These are phyloP conservation scores for Chionomys nivalis DNA, from an alignment of 2,113 vertebrate genomes.

Conservation along the genomic window DNA sequence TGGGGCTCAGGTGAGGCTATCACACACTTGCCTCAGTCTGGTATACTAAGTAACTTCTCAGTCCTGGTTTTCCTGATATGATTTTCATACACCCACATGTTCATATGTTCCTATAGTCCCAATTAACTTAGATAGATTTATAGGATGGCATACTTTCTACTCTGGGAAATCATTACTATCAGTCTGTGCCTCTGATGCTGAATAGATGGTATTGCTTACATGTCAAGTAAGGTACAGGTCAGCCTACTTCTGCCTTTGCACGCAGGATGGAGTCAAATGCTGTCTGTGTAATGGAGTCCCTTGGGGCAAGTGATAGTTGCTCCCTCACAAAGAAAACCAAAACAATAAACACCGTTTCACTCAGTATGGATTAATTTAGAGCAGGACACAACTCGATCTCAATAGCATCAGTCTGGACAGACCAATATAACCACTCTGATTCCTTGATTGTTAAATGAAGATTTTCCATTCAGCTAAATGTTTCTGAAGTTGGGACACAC, in stretches of 20 bases:
- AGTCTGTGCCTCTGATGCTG: background rate
- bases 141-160: background rate
- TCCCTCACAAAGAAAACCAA: background rate
- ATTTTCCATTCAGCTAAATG: background rate
- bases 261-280: background rate
- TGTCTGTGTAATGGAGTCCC: background rate
- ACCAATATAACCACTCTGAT: background rate
- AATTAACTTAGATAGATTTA: background rate
- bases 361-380: background rate
- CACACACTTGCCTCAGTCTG: background rate
- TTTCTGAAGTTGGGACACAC: background rate
- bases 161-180: too few species aligned
- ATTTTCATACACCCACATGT: background rate
- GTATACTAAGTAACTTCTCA: background rate
- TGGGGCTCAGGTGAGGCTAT: background rate
- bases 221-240: background rate
- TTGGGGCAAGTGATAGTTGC: background rate
- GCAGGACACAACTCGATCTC: too few species aligned
- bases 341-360: background rate
- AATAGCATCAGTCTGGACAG: background rate
- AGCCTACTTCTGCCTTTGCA: background rate
- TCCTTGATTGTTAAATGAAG: constrained; percentile 1
- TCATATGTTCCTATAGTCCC: background rate
- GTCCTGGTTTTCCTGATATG: background rate
- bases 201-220: background rate